Percentiles rank a stretch among this genome's conserved stretches.
phyloP scores from a whole-genome alignment of 2,888 invertebrate genomes.

The Acanthococcus lagerstroemiae region DNA sequence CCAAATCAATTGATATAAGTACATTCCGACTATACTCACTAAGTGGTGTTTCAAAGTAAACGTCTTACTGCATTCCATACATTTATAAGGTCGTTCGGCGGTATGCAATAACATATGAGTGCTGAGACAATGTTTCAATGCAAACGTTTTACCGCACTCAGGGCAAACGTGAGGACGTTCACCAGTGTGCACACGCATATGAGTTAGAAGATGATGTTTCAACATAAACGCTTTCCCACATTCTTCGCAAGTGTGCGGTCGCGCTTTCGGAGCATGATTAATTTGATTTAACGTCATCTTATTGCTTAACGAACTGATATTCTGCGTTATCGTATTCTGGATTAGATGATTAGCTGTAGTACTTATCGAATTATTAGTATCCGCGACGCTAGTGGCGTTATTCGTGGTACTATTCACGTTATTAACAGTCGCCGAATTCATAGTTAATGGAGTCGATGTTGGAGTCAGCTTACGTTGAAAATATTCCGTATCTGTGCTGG shows the following conservation, averaged over 20 bases:
- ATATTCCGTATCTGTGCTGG: conserved; percentile 37
- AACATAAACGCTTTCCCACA: conserved; percentile 40
- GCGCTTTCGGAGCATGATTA: conserved; percentile 36
- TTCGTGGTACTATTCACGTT: conserved; percentile 29
- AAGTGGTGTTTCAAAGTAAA: conserved; percentile 77
- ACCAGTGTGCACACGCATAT: conserved; percentile 64
- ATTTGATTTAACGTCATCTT: neutral
- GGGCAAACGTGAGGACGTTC: conserved; percentile 40
- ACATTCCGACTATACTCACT: conserved; percentile 37
- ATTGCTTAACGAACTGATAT: conserved; percentile 10
- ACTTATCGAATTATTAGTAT: conserved; percentile 7
- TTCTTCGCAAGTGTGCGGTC: conserved; percentile 40
- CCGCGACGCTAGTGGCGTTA: conserved; percentile 24
- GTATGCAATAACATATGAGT: conserved; percentile 72
- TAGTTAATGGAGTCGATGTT: conserved; percentile 30
- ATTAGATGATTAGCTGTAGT: conserved; percentile 8
- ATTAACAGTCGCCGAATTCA: neutral
- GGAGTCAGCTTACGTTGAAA: conserved; percentile 36
- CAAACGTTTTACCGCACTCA: conserved; percentile 41
- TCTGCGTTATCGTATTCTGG: neutral
- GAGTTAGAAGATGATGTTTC: conserved; percentile 51
- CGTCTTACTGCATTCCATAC: conserved; percentile 75
- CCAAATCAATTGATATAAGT: too few relatives aligned
- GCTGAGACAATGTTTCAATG: conserved; percentile 45
- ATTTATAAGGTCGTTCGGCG: conserved; percentile 70